phyloP scores from a whole-genome alignment of 1,140 invertebrate genomes.

The Eumaeus atala region DNA sequence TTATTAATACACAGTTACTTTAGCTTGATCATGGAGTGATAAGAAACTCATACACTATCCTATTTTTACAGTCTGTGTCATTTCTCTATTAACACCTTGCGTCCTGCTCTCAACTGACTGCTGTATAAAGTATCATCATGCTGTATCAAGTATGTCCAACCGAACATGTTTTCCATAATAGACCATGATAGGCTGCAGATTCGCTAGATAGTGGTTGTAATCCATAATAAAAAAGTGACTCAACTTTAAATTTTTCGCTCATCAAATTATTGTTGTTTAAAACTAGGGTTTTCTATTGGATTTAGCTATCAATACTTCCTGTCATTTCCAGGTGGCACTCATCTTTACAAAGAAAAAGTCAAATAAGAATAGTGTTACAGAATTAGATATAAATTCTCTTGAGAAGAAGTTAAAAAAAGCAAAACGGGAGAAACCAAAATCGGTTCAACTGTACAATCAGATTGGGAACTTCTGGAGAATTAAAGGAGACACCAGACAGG shows the following conservation, averaged over 20 bases:
- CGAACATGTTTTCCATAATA: too few relatives aligned
- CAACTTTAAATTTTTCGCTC: not conserved
- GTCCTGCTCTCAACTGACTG: too few relatives aligned
- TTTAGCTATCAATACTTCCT: not conserved
- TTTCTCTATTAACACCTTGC: too few relatives aligned
- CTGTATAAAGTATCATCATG: too few relatives aligned
- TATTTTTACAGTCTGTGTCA: too few relatives aligned
- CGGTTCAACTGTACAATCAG: slow-evolving; percentile 89
- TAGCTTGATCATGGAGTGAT: too few relatives aligned
- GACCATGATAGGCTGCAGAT: too few relatives aligned
- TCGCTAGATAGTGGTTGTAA: too few relatives aligned
- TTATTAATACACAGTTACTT: too few relatives aligned
- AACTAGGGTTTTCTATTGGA: not conserved
- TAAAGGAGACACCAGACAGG: slow-evolving; percentile 87
- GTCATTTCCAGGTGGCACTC: slow-evolving; percentile 76
- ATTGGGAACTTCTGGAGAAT: slow-evolving; percentile 93
- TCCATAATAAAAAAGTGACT: too few relatives aligned
- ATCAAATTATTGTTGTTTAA: not conserved
- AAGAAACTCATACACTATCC: too few relatives aligned
- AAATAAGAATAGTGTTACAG: slow-evolving; percentile 76
- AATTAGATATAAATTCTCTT: slow-evolving; percentile 85
- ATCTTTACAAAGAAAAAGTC: slow-evolving; percentile 84
- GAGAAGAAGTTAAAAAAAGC: slow-evolving; percentile 86
- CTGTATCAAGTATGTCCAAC: too few relatives aligned
- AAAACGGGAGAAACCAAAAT: slow-evolving; percentile 90